A percentile compares a stretch with the other conserved stretches of the same genome.
These are phyloP conservation scores for Austrofundulus limnaeus DNA, from an alignment of 2,113 vertebrate genomes.

Conservation along the genomic window DNA sequence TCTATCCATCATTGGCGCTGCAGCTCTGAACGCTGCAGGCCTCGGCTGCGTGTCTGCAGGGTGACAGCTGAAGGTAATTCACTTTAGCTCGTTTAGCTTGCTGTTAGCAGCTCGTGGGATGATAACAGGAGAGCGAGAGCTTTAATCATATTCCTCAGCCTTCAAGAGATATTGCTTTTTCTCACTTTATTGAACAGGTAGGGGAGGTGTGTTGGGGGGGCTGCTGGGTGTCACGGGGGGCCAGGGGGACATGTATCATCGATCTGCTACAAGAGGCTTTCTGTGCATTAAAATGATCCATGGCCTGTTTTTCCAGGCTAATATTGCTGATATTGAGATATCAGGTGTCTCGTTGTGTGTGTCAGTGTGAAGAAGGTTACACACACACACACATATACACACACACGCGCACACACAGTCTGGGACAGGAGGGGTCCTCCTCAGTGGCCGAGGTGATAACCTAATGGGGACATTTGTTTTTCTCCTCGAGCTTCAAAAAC, in stretches of 20 bases:
- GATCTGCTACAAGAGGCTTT: constrained; percentile 60
- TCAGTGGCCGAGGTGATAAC: constrained; percentile 64
- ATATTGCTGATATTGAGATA: constrained; percentile 71
- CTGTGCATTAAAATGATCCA: constrained; percentile 77
- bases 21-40: constrained; percentile 44
- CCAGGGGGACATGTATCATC: constrained; percentile 59
- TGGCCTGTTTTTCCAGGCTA: constrained; percentile 49
- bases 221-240: constrained; percentile 47
- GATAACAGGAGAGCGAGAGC: constrained; percentile 49
- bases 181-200: constrained; percentile 57
- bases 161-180: constrained; percentile 72
- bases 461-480: constrained; percentile 74
- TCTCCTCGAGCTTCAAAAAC: constrained; percentile 52
- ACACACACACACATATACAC: too few species aligned
- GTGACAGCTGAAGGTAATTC: constrained; percentile 71
- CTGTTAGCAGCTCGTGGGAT: constrained; percentile 66
- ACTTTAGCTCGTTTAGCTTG: constrained; percentile 68
- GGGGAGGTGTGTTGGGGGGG: constrained; percentile 19
- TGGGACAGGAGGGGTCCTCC: constrained; percentile 51
- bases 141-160: constrained; percentile 72
- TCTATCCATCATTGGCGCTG: constrained; percentile 43
- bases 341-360: constrained; percentile 51
- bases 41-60: constrained; percentile 55
- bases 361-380: constrained; percentile 21
- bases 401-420: too few species aligned